Conservation (phyloP, 1,140 invertebrate species). For the Belonocnema kinseyi region DNA sequence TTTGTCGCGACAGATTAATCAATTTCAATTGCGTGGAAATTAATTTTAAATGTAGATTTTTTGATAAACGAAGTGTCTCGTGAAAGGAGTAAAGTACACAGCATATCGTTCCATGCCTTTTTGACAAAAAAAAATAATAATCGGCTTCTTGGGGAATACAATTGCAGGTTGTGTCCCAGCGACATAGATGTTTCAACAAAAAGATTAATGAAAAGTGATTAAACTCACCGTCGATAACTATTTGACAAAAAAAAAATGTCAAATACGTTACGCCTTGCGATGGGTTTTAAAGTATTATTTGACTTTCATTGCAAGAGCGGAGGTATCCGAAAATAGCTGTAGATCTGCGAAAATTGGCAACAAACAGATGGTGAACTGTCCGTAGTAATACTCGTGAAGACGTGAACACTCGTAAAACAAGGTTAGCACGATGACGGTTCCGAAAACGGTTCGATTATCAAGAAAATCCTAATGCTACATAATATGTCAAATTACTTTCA, state of each 20-base stretch:
- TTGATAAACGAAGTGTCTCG: neutral
- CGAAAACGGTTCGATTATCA: neutral
- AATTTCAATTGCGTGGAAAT: neutral
- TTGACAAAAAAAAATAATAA: neutral
- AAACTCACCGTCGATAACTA: constrained; percentile 13
- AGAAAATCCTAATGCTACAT: neutral
- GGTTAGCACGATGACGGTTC: constrained; percentile 42
- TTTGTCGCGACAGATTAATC: neutral
- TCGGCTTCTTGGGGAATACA: neutral
- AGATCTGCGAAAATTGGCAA: constrained; percentile 50
- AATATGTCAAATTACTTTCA: neutral
- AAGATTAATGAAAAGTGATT: constrained; percentile 7
- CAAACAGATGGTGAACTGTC: constrained; percentile 52
- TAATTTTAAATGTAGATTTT: neutral
- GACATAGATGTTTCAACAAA: neutral
- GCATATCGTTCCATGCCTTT: neutral
- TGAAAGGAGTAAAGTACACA: neutral
- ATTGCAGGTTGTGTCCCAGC: neutral
- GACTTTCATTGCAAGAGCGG: constrained; percentile 31
- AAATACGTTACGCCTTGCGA: constrained; percentile 17
- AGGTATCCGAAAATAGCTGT: constrained; percentile 47
- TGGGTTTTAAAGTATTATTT: constrained; percentile 34
- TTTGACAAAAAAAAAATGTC: constrained; percentile 1
- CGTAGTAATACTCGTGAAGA: neutral
- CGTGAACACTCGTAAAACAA: constrained; percentile 38